phyloP scores from a whole-genome alignment of 2,797 vertebrate genomes.

The Melopsittacus undulatus region DNA sequence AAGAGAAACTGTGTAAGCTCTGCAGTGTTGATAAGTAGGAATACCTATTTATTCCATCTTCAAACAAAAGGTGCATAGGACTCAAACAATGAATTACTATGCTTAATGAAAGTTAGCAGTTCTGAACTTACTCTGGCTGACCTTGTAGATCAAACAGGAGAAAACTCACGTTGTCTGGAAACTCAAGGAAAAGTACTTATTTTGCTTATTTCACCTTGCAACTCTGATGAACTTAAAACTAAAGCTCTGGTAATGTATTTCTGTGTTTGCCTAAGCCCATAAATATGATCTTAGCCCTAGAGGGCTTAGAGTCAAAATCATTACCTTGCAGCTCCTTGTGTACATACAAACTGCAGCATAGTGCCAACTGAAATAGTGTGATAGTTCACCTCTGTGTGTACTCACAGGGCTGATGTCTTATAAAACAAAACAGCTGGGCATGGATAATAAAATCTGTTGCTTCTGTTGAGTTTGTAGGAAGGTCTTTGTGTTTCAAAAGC shows the following conservation, averaged over 20 bases:
- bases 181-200: background rate
- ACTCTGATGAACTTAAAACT: background rate
- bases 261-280: background rate
- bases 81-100: background rate
- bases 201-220: background rate
- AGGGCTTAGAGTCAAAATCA: background rate
- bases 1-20: background rate
- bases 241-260: background rate
- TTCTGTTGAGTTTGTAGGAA: background rate
- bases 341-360: background rate
- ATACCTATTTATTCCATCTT: background rate
- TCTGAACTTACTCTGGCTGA: background rate
- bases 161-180: background rate
- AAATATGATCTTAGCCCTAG: background rate
- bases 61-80: background rate
- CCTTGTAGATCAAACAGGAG: background rate
- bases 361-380: rapidly evolving
- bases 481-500: background rate
- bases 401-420: background rate
- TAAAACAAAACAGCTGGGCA: background rate
- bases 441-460: background rate
- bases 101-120: background rate
- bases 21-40: background rate
- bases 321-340: background rate
- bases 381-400: background rate